Evolutionary conservation across 2,113 vertebrate species (phyloP).

Genomic region (Zapus hudsonius): DNA sequence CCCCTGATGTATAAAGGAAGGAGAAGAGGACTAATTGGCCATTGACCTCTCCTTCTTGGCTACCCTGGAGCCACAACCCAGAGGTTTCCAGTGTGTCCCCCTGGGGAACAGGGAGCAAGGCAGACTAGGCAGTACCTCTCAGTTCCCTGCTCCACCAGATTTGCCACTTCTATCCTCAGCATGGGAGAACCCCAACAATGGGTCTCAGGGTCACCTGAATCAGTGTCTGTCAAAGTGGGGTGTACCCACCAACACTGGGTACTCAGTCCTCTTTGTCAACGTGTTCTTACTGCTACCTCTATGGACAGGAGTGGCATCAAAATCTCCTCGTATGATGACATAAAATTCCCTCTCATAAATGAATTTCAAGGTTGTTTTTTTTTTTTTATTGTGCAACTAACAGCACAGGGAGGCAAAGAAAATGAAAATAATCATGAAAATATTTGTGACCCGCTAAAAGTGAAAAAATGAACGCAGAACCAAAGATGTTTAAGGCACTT

Average conservation of each 20-base stretch:
- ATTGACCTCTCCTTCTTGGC: conserved; percentile 50
- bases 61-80: not conserved
- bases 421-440: not conserved
- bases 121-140: not conserved
- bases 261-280: not conserved
- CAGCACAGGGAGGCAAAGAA: not conserved
- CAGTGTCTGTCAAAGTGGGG: not conserved
- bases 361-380: conserved; percentile 38
- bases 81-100: not conserved
- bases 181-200: not conserved
- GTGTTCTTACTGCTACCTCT: not conserved
- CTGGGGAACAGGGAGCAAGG: not conserved
- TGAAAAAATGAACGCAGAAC: not conserved
- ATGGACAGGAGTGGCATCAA: not conserved
- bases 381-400: conserved; percentile 11
- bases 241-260: not conserved
- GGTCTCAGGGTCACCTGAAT: not conserved
- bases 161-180: not conserved
- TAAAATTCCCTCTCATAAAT: not conserved
- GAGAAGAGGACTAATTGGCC: conserved; percentile 57
- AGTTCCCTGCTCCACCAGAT: not conserved
- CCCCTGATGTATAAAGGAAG: conserved; percentile 55
- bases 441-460: not conserved
- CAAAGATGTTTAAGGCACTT: not conserved
- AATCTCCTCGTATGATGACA: not conserved